These are phyloP conservation scores for Cephus pygmeus DNA, from an alignment of 2,888 invertebrate genomes.

Conservation along the genomic window DNA sequence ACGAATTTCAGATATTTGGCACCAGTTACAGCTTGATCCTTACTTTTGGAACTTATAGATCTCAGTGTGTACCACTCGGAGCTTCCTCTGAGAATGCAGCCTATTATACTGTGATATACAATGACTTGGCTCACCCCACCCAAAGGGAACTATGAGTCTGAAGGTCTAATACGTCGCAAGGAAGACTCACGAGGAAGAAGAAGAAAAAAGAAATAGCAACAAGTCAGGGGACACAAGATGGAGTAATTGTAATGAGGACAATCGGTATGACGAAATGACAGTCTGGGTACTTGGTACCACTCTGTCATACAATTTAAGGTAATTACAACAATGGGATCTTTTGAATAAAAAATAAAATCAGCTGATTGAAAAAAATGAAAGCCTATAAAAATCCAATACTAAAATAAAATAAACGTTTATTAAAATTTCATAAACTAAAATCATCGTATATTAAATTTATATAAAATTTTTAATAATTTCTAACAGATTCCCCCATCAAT, in stretches of 20 bases:
- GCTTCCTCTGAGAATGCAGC: conserved; percentile 28
- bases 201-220: not conserved
- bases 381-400: not conserved
- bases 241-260: not conserved
- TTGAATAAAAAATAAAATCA: not conserved
- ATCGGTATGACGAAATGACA: not conserved
- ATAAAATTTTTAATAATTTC: too few relatives aligned
- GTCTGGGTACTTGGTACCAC: not conserved
- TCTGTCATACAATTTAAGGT: not conserved
- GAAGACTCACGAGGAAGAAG: not conserved
- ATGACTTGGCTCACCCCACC: not conserved
- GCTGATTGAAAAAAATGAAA: not conserved
- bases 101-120: conserved; percentile 26
- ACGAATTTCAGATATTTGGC: not conserved
- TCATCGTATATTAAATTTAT: not conserved
- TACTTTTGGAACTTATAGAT: conserved; percentile 20
- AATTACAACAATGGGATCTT: not conserved
- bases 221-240: not conserved
- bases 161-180: not conserved
- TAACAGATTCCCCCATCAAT: too few relatives aligned
- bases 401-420: too few relatives aligned
- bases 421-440: not conserved
- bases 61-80: conserved; percentile 32
- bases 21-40: not conserved
- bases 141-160: not conserved